Percentiles rank a stretch among this genome's conserved stretches.
These are phyloP conservation scores for Dynastes maya DNA, from an alignment of 2,888 invertebrate species.

Conservation along the genomic window DNA sequence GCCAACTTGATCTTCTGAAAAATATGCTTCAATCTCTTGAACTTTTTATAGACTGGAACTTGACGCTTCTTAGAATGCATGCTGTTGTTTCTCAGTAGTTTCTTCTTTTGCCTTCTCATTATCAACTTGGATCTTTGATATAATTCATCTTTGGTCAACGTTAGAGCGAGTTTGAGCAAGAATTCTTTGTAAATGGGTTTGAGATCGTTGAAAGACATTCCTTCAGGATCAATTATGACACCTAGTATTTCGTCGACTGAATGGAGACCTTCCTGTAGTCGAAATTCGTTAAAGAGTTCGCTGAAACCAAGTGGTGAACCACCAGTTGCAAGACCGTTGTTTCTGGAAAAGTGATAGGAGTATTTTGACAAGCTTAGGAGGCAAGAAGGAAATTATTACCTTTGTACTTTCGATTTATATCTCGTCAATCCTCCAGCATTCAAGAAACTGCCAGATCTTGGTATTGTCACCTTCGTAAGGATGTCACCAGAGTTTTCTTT, in stretches of 20 bases:
- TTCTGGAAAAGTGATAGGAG: slow-evolving; percentile 69
- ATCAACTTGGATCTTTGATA: slow-evolving; percentile 92
- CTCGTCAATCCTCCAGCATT: slow-evolving; percentile 85
- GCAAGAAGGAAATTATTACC: slow-evolving; percentile 69
- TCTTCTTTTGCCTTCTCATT: slow-evolving; percentile 88
- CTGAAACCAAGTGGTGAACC: slow-evolving; percentile 90
- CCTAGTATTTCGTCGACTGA: slow-evolving; percentile 91
- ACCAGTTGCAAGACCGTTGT: slow-evolving; percentile 78
- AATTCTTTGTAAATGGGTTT: slow-evolving; percentile 95
- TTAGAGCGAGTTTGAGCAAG: slow-evolving; percentile 87
- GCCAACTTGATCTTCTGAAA: slow-evolving; percentile 72
- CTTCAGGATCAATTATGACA: slow-evolving; percentile 91
- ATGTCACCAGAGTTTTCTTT: slow-evolving; percentile 83
- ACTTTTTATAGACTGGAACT: slow-evolving; percentile 64
- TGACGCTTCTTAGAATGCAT: slow-evolving; percentile 58
- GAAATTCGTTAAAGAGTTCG: slow-evolving; percentile 90
- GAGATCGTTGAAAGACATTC: slow-evolving; percentile 94
- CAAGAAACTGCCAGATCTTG: slow-evolving; percentile 88
- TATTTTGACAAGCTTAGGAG: not conserved
- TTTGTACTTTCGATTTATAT: slow-evolving; percentile 81
- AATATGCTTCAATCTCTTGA: slow-evolving; percentile 69
- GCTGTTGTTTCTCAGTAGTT: slow-evolving; percentile 75
- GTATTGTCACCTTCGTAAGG: slow-evolving; percentile 88
- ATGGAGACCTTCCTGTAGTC: slow-evolving; percentile 89
- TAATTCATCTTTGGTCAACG: slow-evolving; percentile 92